phyloP scores from a whole-genome alignment of 2,113 vertebrate species.

The Pheucticus melanocephalus region DNA sequence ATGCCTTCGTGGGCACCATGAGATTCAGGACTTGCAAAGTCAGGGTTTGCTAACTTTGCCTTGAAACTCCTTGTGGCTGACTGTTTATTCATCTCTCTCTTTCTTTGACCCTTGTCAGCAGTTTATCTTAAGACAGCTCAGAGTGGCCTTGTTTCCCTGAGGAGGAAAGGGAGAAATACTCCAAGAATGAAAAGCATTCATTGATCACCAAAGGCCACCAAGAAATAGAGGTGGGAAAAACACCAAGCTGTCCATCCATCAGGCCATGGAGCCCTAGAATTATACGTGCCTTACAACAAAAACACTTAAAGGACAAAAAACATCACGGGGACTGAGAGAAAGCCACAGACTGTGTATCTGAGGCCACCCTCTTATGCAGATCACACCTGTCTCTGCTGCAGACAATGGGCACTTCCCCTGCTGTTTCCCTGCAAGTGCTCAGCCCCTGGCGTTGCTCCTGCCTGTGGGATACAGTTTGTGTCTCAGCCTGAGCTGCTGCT shows the following conservation, averaged over 20 bases:
- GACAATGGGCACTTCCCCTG: neutral
- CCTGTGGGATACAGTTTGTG: neutral
- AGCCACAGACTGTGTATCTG: neutral
- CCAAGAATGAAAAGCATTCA: neutral
- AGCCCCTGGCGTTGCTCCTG: neutral
- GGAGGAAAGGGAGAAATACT: neutral
- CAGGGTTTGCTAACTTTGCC: neutral
- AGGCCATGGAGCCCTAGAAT: neutral
- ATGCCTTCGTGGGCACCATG: neutral
- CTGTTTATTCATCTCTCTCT: neutral
- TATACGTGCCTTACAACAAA: neutral
- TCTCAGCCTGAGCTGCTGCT: neutral
- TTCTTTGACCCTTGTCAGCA: neutral
- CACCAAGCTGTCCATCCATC: neutral
- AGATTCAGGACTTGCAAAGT: neutral
- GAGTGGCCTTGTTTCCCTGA: neutral
- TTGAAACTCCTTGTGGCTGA: neutral
- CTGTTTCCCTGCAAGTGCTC: neutral
- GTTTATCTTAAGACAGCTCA: neutral
- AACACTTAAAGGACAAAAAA: neutral
- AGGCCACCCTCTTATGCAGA: neutral
- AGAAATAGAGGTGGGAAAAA: neutral
- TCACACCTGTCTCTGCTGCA: neutral
- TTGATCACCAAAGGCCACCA: neutral
- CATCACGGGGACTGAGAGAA: neutral